These are phyloP conservation scores for Helicoverpa zea DNA, from an alignment of 1,140 invertebrate genomes.

Conservation along the genomic window DNA sequence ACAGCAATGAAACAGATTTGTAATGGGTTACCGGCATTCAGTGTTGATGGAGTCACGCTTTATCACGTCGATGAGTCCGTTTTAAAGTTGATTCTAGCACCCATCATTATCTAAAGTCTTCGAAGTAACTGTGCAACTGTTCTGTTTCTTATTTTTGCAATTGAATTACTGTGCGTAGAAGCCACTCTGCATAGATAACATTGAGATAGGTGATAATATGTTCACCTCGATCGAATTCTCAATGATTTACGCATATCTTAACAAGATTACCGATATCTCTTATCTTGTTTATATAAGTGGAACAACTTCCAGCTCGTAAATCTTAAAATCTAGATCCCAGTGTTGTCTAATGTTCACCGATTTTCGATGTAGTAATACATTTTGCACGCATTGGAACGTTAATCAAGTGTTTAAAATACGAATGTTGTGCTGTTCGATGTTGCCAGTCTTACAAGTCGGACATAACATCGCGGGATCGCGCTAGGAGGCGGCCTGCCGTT, in stretches of 20 bases:
- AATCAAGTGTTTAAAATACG: slow-evolving; percentile 44
- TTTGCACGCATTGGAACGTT: slow-evolving; percentile 34
- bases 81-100: slow-evolving; percentile 33
- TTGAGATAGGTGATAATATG: slow-evolving; percentile 17
- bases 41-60: slow-evolving; percentile 48
- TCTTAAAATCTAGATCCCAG: slow-evolving; percentile 18
- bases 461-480: slow-evolving; percentile 39
- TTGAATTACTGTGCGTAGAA: slow-evolving; percentile 2
- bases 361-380: slow-evolving; percentile 27
- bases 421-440: slow-evolving; percentile 39
- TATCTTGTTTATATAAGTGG: slow-evolving; percentile 35
- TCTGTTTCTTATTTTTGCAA: neutral
- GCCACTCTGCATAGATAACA: slow-evolving; percentile 17
- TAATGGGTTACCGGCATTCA: slow-evolving; percentile 48
- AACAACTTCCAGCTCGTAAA: slow-evolving; percentile 24
- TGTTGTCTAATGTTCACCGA: slow-evolving; percentile 22
- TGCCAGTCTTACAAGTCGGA: slow-evolving; percentile 27
- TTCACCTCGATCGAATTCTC: slow-evolving; percentile 15
- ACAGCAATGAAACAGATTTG: slow-evolving; percentile 48
- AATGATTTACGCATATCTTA: slow-evolving; percentile 26
- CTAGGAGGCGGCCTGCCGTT: slow-evolving; percentile 65
- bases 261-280: slow-evolving; percentile 23
- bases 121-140: neutral
- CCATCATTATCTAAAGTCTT: slow-evolving; percentile 16
- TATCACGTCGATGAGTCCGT: slow-evolving; percentile 43